Percentiles rank a stretch among this genome's conserved stretches.
These are phyloP conservation scores for Eriosoma lanigerum DNA, from an alignment of 1,140 invertebrate species.

Conservation along the genomic window DNA sequence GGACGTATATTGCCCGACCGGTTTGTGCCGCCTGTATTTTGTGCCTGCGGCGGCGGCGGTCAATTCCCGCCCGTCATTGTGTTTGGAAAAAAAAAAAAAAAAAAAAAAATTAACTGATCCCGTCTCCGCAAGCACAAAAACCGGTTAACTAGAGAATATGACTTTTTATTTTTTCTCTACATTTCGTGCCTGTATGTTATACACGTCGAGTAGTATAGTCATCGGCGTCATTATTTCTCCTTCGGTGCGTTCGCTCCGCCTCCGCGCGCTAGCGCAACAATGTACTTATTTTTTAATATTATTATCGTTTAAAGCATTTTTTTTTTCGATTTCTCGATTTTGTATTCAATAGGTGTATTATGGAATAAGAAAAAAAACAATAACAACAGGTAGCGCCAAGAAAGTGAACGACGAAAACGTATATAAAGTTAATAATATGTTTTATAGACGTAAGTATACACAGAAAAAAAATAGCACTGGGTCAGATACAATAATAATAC, in stretches of 20 bases:
- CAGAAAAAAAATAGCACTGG: conserved; percentile 8
- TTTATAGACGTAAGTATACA: neutral
- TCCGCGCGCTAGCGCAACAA: neutral
- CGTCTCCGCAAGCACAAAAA: neutral
- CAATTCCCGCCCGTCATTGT: neutral
- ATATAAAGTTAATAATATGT: too few species aligned
- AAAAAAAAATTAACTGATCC: neutral
- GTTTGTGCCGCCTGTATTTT: neutral
- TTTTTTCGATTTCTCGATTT: neutral
- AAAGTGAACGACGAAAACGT: neutral
- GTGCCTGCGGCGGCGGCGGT: neutral
- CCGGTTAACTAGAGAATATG: neutral
- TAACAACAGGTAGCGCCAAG: neutral
- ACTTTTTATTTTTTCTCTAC: neutral
- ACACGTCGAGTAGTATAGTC: neutral
- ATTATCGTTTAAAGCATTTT: neutral
- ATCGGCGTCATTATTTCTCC: neutral
- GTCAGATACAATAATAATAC: neutral
- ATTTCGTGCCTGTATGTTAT: neutral
- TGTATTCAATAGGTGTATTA: neutral
- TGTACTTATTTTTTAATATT: neutral
- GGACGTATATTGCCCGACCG: neutral
- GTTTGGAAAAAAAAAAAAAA: neutral
- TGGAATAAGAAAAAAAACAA: too few species aligned
- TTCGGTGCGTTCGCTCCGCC: too few species aligned